phyloP scores from a whole-genome alignment of 2,797 vertebrate genomes.

The Urosaurus nigricauda region DNA sequence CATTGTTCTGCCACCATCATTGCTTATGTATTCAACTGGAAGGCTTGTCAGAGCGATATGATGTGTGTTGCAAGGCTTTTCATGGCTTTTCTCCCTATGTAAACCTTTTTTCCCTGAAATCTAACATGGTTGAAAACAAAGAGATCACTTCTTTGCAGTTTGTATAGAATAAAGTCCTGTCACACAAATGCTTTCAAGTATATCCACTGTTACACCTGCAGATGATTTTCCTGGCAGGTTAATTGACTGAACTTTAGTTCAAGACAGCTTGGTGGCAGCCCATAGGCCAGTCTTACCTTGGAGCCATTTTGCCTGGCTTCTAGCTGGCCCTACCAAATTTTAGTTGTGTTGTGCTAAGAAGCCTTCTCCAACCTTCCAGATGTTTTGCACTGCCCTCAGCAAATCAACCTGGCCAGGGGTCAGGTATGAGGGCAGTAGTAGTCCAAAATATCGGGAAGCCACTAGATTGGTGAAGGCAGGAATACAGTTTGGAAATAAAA shows the following conservation, averaged over 20 bases:
- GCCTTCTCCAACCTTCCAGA: background rate
- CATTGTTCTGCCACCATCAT: constrained; percentile 55
- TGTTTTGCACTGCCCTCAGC: background rate
- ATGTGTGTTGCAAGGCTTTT: constrained; percentile 52
- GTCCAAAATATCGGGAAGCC: background rate
- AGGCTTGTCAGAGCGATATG: constrained; percentile 60
- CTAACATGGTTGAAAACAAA: constrained; percentile 45
- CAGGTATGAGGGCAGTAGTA: background rate
- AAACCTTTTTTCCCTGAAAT: constrained; percentile 51
- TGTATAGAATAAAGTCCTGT: background rate
- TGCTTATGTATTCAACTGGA: constrained; percentile 67
- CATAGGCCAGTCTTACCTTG: too few species aligned
- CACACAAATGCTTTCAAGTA: constrained; percentile 15
- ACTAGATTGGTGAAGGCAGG: background rate
- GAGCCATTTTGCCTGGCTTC: background rate
- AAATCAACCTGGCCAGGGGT: background rate
- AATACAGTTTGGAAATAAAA: background rate
- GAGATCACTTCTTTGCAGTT: background rate
- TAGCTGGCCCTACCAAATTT: background rate
- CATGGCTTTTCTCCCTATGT: constrained; percentile 55
- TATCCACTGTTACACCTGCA: background rate
- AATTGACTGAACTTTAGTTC: background rate
- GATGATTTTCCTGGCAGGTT: background rate
- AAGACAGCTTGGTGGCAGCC: background rate
- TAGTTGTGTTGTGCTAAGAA: too few species aligned